A percentile compares a stretch with the other conserved stretches of the same genome.
These are phyloP conservation scores for Botrylloides violaceus DNA, from an alignment of 23 tunicate species.

Conservation along the genomic window DNA sequence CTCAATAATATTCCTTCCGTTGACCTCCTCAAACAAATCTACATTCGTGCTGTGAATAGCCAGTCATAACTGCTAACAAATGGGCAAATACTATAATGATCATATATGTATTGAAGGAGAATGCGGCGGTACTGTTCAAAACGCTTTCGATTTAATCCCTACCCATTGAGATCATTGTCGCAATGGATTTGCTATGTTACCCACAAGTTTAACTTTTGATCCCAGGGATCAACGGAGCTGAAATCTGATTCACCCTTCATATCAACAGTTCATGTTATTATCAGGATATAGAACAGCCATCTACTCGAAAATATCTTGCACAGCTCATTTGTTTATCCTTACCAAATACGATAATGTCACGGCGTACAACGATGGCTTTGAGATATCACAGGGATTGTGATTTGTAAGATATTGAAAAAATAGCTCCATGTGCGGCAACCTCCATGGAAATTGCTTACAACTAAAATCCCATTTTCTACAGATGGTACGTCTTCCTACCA, in stretches of 20 bases:
- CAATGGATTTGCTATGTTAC: not conserved
- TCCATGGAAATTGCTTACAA: not conserved
- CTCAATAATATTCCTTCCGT: too few species aligned
- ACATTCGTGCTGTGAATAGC: too few species aligned
- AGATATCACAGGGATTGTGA: not conserved
- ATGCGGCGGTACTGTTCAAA: too few species aligned
- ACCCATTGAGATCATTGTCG: not conserved
- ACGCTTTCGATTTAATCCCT: not conserved
- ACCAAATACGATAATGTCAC: not conserved
- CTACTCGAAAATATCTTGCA: not conserved
- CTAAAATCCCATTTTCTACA: too few species aligned
- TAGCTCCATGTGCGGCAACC: not conserved
- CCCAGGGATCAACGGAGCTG: not conserved
- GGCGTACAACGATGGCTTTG: constrained; percentile 5
- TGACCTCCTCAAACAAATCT: too few species aligned
- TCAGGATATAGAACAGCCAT: not conserved
- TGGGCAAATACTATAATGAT: too few species aligned
- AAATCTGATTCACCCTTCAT: not conserved
- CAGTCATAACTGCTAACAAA: too few species aligned
- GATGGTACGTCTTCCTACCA: too few species aligned
- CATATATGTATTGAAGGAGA: too few species aligned
- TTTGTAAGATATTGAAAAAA: not conserved
- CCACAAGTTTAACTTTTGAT: not conserved
- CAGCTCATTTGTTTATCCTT: not conserved
- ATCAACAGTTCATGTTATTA: not conserved